Evolutionary conservation across 1,140 invertebrate genomes (phyloP).

Genomic region (Eriosoma lanigerum): DNA sequence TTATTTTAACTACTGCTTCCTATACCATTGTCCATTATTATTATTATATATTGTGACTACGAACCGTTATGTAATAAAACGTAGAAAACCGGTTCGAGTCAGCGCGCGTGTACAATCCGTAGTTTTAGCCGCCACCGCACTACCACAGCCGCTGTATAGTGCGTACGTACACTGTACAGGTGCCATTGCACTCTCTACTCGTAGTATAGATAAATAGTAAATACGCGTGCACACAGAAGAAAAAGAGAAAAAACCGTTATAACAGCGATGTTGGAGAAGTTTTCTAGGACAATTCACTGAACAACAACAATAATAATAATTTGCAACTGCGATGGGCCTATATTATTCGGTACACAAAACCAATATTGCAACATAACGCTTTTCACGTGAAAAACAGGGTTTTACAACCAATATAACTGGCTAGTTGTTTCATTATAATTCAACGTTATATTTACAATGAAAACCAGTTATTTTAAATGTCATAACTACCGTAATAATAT

Average conservation of each 20-base stretch:
- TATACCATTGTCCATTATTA: slow-evolving; percentile 4
- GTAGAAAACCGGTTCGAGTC: slow-evolving; percentile 38
- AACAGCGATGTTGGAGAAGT: slow-evolving; percentile 4
- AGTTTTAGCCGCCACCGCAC: slow-evolving; percentile 10
- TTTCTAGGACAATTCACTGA: slow-evolving; percentile 35
- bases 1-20: neutral
- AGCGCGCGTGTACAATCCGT: neutral
- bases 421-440: too few relatives aligned
- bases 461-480: neutral
- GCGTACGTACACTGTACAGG: neutral
- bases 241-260: slow-evolving; percentile 26
- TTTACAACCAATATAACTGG: too few relatives aligned
- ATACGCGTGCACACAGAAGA: neutral
- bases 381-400: neutral
- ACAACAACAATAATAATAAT: slow-evolving; percentile 19
- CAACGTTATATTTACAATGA: neutral
- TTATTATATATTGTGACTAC: slow-evolving; percentile 24
- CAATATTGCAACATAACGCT: neutral
- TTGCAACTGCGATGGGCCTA: neutral
- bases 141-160: neutral
- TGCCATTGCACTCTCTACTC: slow-evolving; percentile 40
- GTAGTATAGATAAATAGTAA: neutral
- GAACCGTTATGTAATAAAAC: slow-evolving; percentile 42
- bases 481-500: neutral
- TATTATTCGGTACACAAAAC: neutral